Percentiles rank a stretch among this genome's conserved stretches.
phyloP scores from a whole-genome alignment of 2,113 vertebrate species.

The Apistogramma diplotaenia region DNA sequence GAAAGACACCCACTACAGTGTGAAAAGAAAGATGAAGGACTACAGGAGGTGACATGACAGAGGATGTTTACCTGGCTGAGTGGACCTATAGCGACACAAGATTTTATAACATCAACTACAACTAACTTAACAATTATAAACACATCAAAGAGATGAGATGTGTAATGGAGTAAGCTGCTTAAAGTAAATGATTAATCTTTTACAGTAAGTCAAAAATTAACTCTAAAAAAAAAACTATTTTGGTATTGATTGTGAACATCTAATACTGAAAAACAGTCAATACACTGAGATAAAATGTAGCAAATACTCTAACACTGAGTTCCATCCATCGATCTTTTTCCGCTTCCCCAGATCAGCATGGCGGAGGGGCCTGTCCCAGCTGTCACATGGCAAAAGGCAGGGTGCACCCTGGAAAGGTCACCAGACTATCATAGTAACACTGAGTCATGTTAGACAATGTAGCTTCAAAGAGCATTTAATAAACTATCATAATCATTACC shows the following conservation, averaged over 20 bases:
- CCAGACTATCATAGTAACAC: background rate
- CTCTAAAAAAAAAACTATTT: background rate
- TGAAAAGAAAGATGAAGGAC: background rate
- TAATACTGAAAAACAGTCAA: background rate
- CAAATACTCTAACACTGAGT: background rate
- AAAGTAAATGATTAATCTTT: background rate
- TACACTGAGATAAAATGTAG: background rate
- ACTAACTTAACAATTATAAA: background rate
- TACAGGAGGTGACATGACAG: background rate
- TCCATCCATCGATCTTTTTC: background rate
- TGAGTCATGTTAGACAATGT: background rate
- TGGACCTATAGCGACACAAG: background rate
- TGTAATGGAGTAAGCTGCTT: background rate
- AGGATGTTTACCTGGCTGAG: constrained; percentile 9
- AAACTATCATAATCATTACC: background rate
- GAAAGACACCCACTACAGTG: constrained; percentile 8
- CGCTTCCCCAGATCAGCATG: background rate
- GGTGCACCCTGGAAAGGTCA: background rate
- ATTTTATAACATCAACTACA: background rate
- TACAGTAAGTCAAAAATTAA: background rate
- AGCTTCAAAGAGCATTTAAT: background rate
- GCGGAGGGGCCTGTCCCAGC: background rate
- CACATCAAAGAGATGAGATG: background rate
- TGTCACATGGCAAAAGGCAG: background rate
- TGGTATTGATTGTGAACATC: background rate